Evolutionary conservation across 1,140 invertebrate species (phyloP).

Genomic region (Orchestia grillus): DNA sequence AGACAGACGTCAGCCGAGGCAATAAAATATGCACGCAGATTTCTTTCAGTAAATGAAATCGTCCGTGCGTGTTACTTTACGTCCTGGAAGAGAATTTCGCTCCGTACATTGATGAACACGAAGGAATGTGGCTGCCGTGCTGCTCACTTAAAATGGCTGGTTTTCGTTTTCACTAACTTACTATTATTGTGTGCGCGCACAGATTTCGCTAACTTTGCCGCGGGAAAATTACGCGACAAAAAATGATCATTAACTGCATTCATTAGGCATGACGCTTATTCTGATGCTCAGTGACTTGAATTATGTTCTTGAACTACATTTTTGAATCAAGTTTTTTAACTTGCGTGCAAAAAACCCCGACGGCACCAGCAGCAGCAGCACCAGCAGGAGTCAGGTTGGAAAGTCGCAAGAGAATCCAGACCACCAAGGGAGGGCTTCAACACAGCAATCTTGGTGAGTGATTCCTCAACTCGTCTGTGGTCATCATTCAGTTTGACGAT

Average conservation of each 20-base stretch:
- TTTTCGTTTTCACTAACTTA: background rate
- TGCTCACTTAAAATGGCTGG: background rate
- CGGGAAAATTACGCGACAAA: background rate
- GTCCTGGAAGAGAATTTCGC: too few species aligned
- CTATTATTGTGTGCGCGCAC: background rate
- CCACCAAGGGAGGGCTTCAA: background rate
- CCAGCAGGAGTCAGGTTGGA: background rate
- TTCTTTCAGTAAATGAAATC: too few species aligned
- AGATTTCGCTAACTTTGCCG: background rate
- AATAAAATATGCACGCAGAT: too few species aligned
- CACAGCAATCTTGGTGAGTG: background rate
- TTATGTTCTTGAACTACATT: background rate
- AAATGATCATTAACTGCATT: background rate
- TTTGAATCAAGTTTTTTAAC: background rate
- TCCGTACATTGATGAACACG: too few species aligned
- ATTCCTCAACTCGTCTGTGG: background rate
- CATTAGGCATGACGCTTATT: background rate
- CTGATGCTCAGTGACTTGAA: background rate
- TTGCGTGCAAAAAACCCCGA: background rate
- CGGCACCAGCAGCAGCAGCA: too few species aligned
- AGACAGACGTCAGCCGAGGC: too few species aligned
- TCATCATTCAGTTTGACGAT: background rate
- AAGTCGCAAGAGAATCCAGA: background rate
- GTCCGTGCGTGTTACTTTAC: too few species aligned
- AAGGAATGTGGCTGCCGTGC: too few species aligned